Evolutionary conservation across 1,140 invertebrate species (phyloP).

Genomic region (Brachionus paranguensis): DNA sequence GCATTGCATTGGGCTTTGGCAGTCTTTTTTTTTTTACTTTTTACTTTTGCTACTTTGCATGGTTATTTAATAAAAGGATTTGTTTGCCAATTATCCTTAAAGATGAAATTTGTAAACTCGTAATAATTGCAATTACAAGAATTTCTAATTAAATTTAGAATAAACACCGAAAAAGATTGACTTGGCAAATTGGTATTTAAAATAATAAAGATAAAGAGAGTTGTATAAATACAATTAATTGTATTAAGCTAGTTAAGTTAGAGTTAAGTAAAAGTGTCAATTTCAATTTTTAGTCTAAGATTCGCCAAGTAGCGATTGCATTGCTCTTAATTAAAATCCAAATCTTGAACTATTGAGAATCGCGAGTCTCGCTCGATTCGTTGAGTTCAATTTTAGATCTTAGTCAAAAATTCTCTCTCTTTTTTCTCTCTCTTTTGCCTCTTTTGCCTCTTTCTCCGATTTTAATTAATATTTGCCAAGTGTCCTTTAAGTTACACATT

Average conservation of each 20-base stretch:
- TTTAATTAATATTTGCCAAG: conserved; percentile 34
- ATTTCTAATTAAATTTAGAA: conserved; percentile 33
- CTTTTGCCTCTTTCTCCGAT: background rate
- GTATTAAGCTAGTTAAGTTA: conserved; percentile 23
- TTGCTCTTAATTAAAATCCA: conserved; percentile 24
- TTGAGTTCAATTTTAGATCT: background rate
- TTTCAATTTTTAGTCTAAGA: conserved; percentile 33
- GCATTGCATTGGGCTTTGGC: background rate
- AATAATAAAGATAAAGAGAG: conserved; percentile 7
- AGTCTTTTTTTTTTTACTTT: no score
- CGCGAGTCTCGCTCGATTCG: background rate
- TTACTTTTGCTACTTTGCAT: no score
- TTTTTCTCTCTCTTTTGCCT: no score
- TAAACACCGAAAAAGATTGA: conserved; percentile 26
- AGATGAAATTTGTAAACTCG: conserved; percentile 26
- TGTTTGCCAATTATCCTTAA: conserved; percentile 7
- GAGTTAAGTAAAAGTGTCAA: conserved; percentile 24
- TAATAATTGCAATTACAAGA: conserved; percentile 34
- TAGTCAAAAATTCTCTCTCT: background rate
- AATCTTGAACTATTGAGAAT: conserved; percentile 16
- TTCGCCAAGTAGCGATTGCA: background rate
- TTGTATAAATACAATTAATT: conserved; percentile 35
- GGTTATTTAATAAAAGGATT: background rate
- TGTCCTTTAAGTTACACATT: conserved; percentile 31
- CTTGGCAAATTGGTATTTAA: conserved; percentile 32